A percentile compares a stretch with the other conserved stretches of the same genome.
These are phyloP conservation scores for Folsomia candida DNA, from an alignment of 2,888 invertebrate species.

Conservation along the genomic window DNA sequence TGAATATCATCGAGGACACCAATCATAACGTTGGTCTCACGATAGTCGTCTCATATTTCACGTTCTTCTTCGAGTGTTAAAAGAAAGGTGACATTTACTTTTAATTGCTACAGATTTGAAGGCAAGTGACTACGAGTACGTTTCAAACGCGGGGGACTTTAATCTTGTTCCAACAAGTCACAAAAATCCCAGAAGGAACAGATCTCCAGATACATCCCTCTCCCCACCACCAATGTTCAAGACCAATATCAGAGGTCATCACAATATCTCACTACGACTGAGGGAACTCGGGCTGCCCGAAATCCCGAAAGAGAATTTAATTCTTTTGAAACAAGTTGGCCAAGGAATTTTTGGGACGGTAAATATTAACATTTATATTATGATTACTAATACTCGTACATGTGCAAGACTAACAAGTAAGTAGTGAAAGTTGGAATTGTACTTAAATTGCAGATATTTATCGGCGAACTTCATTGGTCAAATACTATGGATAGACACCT, in stretches of 20 bases:
- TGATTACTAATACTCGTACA: too few species aligned
- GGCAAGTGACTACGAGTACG: conserved; percentile 50
- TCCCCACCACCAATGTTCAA: conserved; percentile 40
- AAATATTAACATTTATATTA: conserved; percentile 53
- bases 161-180: conserved; percentile 40
- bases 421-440: not conserved
- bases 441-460: conserved; percentile 43
- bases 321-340: conserved; percentile 82
- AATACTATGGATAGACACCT: conserved; percentile 60
- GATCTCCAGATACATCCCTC: too few species aligned
- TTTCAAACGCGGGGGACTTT: conserved; percentile 47
- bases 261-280: conserved; percentile 46
- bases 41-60: not conserved
- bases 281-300: conserved; percentile 63
- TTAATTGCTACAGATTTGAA: not conserved
- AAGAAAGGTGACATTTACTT: not conserved
- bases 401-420: not conserved
- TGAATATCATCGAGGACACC: not conserved
- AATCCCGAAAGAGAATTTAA: conserved; percentile 76
- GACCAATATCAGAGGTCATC: conserved; percentile 33
- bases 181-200: not conserved
- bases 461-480: conserved; percentile 47
- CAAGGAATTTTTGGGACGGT: conserved; percentile 88
- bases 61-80: not conserved
- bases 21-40: not conserved